Conservation (phyloP, 2,888 invertebrate genomes). For the Gibbula magus region DNA sequence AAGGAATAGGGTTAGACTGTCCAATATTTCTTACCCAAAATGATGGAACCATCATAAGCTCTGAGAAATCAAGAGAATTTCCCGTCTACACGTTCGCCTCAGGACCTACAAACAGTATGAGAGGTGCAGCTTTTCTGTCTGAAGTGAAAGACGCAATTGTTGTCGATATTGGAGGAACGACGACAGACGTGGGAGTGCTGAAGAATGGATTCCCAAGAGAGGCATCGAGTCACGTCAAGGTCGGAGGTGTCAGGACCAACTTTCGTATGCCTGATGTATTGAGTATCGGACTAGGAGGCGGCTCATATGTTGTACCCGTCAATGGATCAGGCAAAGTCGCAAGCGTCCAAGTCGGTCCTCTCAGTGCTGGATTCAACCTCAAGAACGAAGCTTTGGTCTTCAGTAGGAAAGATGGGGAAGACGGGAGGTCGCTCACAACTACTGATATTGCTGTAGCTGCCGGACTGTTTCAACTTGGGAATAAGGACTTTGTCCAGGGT, state of each 20-base stretch:
- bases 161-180: slow-evolving; percentile 72
- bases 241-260: slow-evolving; percentile 68
- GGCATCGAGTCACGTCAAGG: slow-evolving; percentile 59
- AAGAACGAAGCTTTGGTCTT: slow-evolving; percentile 33
- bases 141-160: slow-evolving; percentile 64
- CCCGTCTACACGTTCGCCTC: slow-evolving; percentile 71
- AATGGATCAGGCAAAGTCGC: neutral
- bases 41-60: slow-evolving; percentile 70
- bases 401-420: neutral
- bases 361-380: slow-evolving; percentile 69
- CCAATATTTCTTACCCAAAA: slow-evolving; percentile 71
- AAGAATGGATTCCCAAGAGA: slow-evolving; percentile 67
- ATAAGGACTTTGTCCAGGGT: slow-evolving; percentile 43
- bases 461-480: slow-evolving; percentile 53
- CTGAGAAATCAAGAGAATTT: slow-evolving; percentile 52
- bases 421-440: slow-evolving; percentile 54
- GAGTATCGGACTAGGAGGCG: slow-evolving; percentile 72
- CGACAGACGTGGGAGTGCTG: slow-evolving; percentile 69
- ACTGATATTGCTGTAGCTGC: slow-evolving; percentile 70
- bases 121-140: slow-evolving; percentile 70
- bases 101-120: slow-evolving; percentile 74
- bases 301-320: slow-evolving; percentile 60
- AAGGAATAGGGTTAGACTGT: slow-evolving; percentile 57
- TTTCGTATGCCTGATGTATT: slow-evolving; percentile 71
- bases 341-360: slow-evolving; percentile 62